Evolutionary conservation across 2,888 invertebrate genomes (phyloP), one percentile per base, ranked within the genome.

Genomic region (Coremacera marginata): DNA sequence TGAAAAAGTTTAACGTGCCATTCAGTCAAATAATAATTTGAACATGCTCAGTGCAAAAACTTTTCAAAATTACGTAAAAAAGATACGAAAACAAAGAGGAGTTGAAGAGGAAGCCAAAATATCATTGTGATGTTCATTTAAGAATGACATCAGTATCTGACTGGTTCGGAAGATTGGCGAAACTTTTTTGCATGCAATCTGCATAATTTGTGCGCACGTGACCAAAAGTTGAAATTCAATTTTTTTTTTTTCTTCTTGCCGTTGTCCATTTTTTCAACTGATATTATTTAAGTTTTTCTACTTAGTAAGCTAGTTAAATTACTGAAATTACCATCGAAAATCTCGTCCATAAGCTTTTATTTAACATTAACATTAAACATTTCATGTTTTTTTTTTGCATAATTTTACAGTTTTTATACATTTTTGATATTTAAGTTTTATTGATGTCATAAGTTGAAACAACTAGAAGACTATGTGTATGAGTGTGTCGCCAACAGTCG

Each of bases 1-100:
- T 62, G 72, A 60, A 25, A 49, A 60, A 72, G 72, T 72, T 72
- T 49, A 44, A 27, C 72, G 44, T 72, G 44, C 31, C 62, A 72
- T 19, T 25, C 72, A 72, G 60, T 72, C 25, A 72, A 72, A 62
- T 72, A 72, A 72, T 72, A 37, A 62, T 72, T 60, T 72, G 22
- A 62, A 34, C 70, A 52, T 71, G 31, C 37, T 22, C n/a, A 57
- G 16, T 68, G 63, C 31, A 27, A 44, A 72, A 72, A 72, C 60
- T 62, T 72, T 72, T 62, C n/a, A 49, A 34, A 68, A 60, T 27
- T 11, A 60, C 44, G 9, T 14, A 16, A 60, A 60, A 55, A 19
- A 60, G n/a, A 25, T 22, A 27, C 27, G 14, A 25, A 25, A 60
- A 60, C 25, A 22, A 60, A 22, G 9, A 60, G 22, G 4, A 27